phyloP scores from a whole-genome alignment of 2,113 vertebrate species.

The Oncorhynchus masou region DNA sequence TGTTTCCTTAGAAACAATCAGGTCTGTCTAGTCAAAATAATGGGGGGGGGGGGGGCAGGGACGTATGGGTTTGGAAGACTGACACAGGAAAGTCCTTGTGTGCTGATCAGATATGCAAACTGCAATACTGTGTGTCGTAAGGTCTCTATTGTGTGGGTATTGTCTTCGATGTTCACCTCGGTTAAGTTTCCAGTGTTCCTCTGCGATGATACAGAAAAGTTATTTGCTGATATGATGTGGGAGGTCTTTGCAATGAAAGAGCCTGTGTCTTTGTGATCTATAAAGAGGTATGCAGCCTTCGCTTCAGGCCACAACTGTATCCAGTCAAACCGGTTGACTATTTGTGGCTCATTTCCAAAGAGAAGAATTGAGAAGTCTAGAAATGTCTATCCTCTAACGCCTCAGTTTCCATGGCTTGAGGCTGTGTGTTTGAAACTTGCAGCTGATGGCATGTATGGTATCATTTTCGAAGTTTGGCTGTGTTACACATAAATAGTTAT shows the following conservation, averaged over 20 bases:
- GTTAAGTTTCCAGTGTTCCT: not conserved
- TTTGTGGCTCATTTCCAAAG: not conserved
- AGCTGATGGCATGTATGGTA: not conserved
- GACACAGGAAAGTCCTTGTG: not conserved
- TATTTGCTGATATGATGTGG: not conserved
- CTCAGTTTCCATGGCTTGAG: not conserved
- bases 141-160: not conserved
- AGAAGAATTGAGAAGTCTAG: not conserved
- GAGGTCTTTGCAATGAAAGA: not conserved
- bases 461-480: too few species aligned
- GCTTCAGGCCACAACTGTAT: slow-evolving; percentile 3
- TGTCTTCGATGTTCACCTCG: not conserved
- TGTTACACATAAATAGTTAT: too few species aligned
- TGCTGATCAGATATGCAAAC: not conserved
- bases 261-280: not conserved
- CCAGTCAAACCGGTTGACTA: slow-evolving; percentile 8
- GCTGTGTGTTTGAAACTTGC: not conserved
- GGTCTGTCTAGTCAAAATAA: slow-evolving; percentile 14
- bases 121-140: not conserved
- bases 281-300: slow-evolving; percentile 3
- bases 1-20: slow-evolving; percentile 40
- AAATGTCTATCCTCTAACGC: not conserved
- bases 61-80: not conserved
- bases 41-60: not conserved
- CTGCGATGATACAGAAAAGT: not conserved